These are phyloP conservation scores for Furcula furcula DNA, from an alignment of 2,888 invertebrate species.

Conservation along the genomic window DNA sequence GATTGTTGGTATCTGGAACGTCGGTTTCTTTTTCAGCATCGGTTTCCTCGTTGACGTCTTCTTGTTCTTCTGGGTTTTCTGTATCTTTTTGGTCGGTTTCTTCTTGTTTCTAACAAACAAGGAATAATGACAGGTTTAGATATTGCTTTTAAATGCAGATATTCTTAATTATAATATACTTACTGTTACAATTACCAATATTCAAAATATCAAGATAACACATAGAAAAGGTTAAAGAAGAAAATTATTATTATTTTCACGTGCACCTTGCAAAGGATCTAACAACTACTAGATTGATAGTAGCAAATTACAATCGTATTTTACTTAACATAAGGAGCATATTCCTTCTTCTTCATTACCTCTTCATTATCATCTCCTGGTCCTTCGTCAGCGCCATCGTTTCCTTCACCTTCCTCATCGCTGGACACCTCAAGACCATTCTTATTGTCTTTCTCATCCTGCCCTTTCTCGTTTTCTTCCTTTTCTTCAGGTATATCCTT, in stretches of 20 bases:
- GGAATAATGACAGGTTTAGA: too few relatives aligned
- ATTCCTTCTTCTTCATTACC: too few relatives aligned
- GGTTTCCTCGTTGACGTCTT: conserved; percentile 25
- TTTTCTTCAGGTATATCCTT: conserved; percentile 80
- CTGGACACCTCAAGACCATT: conserved; percentile 74
- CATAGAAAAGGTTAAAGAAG: too few relatives aligned
- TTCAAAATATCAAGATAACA: too few relatives aligned
- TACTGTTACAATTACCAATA: too few relatives aligned
- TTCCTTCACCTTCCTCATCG: conserved; percentile 65
- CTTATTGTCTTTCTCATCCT: conserved; percentile 57
- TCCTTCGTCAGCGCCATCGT: conserved; percentile 37
- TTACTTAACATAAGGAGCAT: too few relatives aligned
- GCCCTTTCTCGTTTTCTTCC: conserved; percentile 52
- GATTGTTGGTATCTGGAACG: conserved; percentile 30
- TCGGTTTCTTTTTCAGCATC: conserved; percentile 19
- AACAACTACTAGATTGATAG: too few relatives aligned
- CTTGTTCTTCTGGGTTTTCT: conserved; percentile 27
- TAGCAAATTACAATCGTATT: too few relatives aligned
- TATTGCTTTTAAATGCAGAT: too few relatives aligned
- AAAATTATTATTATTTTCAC: too few relatives aligned
- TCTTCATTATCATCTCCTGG: conserved; percentile 38
- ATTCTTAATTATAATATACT: too few relatives aligned
- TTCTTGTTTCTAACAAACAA: conserved; percentile 40
- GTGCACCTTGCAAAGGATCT: too few relatives aligned
- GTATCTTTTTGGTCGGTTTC: conserved; percentile 20